These are phyloP conservation scores for Rafetus swinhoei DNA, from an alignment of 2,113 vertebrate species.

Conservation along the genomic window DNA sequence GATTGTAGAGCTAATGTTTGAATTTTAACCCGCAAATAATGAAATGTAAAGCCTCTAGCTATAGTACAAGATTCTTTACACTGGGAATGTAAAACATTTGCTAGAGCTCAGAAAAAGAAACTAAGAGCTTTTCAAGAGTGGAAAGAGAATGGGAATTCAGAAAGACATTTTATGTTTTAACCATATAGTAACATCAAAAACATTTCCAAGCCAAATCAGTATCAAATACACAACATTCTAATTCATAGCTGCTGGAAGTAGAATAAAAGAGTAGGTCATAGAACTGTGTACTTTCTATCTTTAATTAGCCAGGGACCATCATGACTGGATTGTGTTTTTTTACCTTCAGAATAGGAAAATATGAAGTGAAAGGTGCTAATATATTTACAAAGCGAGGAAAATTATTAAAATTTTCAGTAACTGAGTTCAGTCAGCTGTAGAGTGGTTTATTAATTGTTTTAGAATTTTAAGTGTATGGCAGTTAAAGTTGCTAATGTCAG, in stretches of 20 bases:
- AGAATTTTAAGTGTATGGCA: slow-evolving; percentile 12
- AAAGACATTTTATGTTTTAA: slow-evolving; percentile 36
- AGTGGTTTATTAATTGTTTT: not conserved
- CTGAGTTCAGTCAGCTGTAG: slow-evolving; percentile 26
- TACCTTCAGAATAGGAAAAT: slow-evolving; percentile 61
- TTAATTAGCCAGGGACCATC: slow-evolving; percentile 35
- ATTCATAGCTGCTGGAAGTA: slow-evolving; percentile 35
- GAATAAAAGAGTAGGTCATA: slow-evolving; percentile 35
- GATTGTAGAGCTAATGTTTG: not conserved
- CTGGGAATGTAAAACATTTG: slow-evolving; percentile 18
- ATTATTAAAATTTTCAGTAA: slow-evolving; percentile 55
- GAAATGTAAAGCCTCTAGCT: not conserved
- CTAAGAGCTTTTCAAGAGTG: not conserved
- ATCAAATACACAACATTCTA: slow-evolving; percentile 28
- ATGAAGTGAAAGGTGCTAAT: slow-evolving; percentile 69
- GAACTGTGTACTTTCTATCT: slow-evolving; percentile 32
- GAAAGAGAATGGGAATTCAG: slow-evolving; percentile 36
- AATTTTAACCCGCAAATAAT: slow-evolving; percentile 20
- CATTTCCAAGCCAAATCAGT: slow-evolving; percentile 46
- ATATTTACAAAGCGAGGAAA: slow-evolving; percentile 62
- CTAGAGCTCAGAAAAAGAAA: slow-evolving; percentile 26
- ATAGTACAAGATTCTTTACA: slow-evolving; percentile 1
- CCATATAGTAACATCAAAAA: slow-evolving; percentile 15
- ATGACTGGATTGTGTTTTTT: slow-evolving; percentile 31
- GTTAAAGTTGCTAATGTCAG: not conserved